phyloP scores from a whole-genome alignment of 1,140 invertebrate genomes.

The Spodoptera litura region DNA sequence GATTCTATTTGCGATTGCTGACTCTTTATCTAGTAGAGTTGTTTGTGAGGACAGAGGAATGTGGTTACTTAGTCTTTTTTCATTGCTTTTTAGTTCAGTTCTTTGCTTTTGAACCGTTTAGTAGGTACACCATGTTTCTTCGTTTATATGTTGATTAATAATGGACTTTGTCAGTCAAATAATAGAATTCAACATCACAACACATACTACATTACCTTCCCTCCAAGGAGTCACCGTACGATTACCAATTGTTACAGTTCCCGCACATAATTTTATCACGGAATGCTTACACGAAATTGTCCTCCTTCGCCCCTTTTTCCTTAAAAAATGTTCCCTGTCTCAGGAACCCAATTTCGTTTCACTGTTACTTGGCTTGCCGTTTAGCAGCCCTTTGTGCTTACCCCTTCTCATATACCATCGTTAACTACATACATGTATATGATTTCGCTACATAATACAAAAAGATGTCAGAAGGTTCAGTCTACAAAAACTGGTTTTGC shows the following conservation, averaged over 20 bases:
- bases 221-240: neutral
- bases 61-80: neutral
- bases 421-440: constrained; percentile 3
- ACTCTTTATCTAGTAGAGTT: neutral
- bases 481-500: neutral
- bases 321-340: constrained; percentile 19
- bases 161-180: no score
- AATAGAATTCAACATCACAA: no score
- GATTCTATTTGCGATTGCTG: neutral
- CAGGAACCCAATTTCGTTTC: constrained; percentile 11
- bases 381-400: constrained; percentile 7
- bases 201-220: no score
- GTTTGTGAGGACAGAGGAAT: neutral
- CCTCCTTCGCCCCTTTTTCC: neutral
- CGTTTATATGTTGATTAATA: no score
- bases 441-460: neutral
- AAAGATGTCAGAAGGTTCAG: neutral
- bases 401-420: neutral
- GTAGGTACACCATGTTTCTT: neutral
- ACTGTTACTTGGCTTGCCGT: neutral
- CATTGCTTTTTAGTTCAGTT: neutral
- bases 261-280: constrained; percentile 12
- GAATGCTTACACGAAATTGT: constrained; percentile 8
- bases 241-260: neutral
- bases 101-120: neutral